phyloP scores from a whole-genome alignment of 2,113 vertebrate genomes.

The Xyrauchen texanus region DNA sequence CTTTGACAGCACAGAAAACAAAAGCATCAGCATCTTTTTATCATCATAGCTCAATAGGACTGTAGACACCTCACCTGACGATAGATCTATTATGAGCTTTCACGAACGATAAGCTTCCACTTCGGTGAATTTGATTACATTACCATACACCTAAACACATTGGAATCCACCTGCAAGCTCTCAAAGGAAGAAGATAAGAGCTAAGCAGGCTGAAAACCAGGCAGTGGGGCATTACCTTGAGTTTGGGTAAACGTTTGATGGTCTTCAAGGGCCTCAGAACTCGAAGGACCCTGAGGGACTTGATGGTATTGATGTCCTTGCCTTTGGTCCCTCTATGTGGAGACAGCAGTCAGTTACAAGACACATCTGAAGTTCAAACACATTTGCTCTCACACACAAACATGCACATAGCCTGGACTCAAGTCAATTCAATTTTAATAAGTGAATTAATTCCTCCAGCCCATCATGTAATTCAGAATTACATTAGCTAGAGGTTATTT shows the following conservation, averaged over 20 bases:
- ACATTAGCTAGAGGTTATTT: conserved; percentile 39
- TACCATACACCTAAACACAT: neutral
- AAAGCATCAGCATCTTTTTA: neutral
- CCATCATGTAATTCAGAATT: conserved; percentile 41
- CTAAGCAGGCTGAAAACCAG: neutral
- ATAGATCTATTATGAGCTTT: neutral
- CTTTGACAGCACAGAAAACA: neutral
- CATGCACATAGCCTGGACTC: conserved; percentile 18
- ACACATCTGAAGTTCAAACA: neutral
- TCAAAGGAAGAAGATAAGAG: neutral
- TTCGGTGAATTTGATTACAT: neutral
- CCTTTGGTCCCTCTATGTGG: conserved; percentile 92
- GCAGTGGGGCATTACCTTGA: conserved; percentile 79
- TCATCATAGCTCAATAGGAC: neutral
- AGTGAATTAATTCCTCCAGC: conserved; percentile 15
- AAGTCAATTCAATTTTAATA: neutral
- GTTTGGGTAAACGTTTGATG: conserved; percentile 93
- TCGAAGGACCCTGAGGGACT: conserved; percentile 91
- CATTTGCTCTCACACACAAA: neutral
- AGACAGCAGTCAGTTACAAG: conserved; percentile 62
- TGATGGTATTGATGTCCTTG: conserved; percentile 98
- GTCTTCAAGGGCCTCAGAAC: conserved; percentile 95
- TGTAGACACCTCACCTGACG: neutral
- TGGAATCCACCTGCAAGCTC: neutral
- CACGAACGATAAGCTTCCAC: neutral